phyloP scores from a whole-genome alignment of 1,140 invertebrate species.

The Pogonus chalceus region DNA sequence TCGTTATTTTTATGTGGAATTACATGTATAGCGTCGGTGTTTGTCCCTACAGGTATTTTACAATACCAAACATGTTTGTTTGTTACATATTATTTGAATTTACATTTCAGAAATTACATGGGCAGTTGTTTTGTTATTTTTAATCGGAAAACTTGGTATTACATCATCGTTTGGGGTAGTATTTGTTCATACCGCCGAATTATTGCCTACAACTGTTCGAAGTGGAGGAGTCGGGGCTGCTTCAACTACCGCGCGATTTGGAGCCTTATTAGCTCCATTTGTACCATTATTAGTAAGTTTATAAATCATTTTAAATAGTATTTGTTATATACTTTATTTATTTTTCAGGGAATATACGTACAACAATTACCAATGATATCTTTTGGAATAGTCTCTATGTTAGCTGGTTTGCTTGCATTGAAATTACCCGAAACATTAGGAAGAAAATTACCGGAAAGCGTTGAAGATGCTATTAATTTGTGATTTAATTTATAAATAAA shows the following conservation, averaged over 20 bases:
- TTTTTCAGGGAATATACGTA: conserved; percentile 39
- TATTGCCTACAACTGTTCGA: conserved; percentile 48
- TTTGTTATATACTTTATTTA: neutral
- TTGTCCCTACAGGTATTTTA: conserved; percentile 26
- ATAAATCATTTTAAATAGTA: conserved; percentile 3
- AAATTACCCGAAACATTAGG: conserved; percentile 51
- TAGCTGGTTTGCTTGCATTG: conserved; percentile 41
- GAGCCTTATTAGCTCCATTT: conserved; percentile 52
- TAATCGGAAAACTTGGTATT: conserved; percentile 53
- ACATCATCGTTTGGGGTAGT: conserved; percentile 49
- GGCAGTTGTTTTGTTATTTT: conserved; percentile 42
- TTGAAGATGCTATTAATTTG: conserved; percentile 37
- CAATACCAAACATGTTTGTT: neutral
- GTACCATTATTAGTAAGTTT: conserved; percentile 42
- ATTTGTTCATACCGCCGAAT: conserved; percentile 51
- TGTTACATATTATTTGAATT: neutral
- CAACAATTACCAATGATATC: conserved; percentile 42
- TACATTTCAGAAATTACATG: conserved; percentile 36
- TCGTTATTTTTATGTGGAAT: conserved; percentile 45
- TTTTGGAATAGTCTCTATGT: conserved; percentile 41
- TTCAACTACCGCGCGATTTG: conserved; percentile 48
- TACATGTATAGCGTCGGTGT: conserved; percentile 41
- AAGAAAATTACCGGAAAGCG: conserved; percentile 45
- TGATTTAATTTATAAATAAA: too few relatives aligned
- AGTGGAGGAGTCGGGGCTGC: conserved; percentile 47